Percentiles rank a stretch among this genome's conserved stretches.
phyloP scores from a whole-genome alignment of 2,888 invertebrate genomes.

The Ophion slaviceki region DNA sequence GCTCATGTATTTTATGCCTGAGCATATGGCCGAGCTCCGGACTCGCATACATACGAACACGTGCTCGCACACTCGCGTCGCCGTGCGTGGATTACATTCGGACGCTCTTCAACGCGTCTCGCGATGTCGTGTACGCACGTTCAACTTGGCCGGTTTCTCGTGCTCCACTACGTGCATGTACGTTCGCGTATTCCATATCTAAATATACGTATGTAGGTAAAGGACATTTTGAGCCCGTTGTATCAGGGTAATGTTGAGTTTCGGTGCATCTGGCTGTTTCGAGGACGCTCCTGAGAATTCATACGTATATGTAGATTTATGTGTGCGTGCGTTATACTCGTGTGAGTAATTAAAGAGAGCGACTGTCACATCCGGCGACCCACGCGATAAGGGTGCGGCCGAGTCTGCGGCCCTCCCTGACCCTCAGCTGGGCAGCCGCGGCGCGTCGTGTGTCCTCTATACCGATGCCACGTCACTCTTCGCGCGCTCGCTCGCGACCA shows the following conservation, averaged over 20 bases:
- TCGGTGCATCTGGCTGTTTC: background rate
- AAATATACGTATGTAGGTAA: background rate
- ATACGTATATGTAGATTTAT: background rate
- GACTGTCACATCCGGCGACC: conserved; percentile 84
- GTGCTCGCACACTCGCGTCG: background rate
- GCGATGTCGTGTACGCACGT: conserved; percentile 66
- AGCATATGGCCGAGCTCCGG: conserved; percentile 58
- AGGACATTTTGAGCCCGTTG: background rate
- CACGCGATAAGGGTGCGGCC: conserved; percentile 82
- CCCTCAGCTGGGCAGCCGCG: conserved; percentile 74
- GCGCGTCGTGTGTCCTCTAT: conserved; percentile 53
- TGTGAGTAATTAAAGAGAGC: conserved; percentile 83
- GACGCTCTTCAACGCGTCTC: conserved; percentile 45
- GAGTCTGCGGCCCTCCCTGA: conserved; percentile 70
- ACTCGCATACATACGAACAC: background rate
- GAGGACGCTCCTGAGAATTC: background rate
- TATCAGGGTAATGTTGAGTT: background rate
- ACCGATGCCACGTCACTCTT: conserved; percentile 70
- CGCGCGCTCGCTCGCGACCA: conserved; percentile 44
- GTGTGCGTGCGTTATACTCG: conserved; percentile 71
- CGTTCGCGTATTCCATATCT: conserved; percentile 4
- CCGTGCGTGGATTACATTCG: conserved; percentile 2
- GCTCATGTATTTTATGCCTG: conserved; percentile 66
- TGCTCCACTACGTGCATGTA: conserved; percentile 49
- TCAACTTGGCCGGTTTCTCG: conserved; percentile 77